Evolutionary conservation across 2,888 invertebrate species (phyloP).

Genomic region (Coelogynopora nodosa): DNA sequence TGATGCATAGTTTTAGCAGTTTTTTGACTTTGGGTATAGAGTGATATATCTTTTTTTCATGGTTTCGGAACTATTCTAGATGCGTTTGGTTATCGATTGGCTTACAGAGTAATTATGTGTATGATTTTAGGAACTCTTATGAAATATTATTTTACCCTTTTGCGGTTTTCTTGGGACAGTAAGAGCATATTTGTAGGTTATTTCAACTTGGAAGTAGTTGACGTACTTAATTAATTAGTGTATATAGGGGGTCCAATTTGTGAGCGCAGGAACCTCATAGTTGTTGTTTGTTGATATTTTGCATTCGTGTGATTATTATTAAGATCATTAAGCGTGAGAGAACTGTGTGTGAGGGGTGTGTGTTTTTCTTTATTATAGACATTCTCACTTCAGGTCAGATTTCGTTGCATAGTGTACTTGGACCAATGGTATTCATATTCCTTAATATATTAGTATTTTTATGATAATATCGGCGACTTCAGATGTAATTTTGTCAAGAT

Average conservation of each 20-base stretch:
- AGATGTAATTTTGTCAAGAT: too few relatives aligned
- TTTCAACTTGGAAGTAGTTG: neutral
- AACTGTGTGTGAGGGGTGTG: neutral
- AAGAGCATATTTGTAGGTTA: slow-evolving; percentile 5
- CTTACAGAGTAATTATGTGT: neutral
- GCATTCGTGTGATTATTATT: slow-evolving; percentile 19
- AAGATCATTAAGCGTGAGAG: slow-evolving; percentile 5
- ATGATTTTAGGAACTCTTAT: neutral
- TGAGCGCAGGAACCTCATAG: neutral
- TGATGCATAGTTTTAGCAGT: neutral
- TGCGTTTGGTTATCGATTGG: neutral
- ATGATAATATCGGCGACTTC: too few relatives aligned
- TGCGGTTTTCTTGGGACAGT: slow-evolving; percentile 5
- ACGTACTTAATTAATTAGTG: too few relatives aligned
- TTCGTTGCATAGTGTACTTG: too few relatives aligned
- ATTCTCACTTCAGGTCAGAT: slow-evolving; percentile 16
- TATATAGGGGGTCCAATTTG: neutral
- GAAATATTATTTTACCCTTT: neutral
- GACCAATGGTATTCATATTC: too few relatives aligned
- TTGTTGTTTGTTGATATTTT: slow-evolving; percentile 13
- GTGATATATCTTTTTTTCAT: slow-evolving; percentile 12
- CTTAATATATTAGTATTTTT: too few relatives aligned
- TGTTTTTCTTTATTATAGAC: slow-evolving; percentile 6
- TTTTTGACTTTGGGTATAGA: slow-evolving; percentile 31
- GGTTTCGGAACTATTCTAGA: slow-evolving; percentile 6